phyloP scores from a whole-genome alignment of 2,888 invertebrate species.

The Cacoxenus indagator region DNA sequence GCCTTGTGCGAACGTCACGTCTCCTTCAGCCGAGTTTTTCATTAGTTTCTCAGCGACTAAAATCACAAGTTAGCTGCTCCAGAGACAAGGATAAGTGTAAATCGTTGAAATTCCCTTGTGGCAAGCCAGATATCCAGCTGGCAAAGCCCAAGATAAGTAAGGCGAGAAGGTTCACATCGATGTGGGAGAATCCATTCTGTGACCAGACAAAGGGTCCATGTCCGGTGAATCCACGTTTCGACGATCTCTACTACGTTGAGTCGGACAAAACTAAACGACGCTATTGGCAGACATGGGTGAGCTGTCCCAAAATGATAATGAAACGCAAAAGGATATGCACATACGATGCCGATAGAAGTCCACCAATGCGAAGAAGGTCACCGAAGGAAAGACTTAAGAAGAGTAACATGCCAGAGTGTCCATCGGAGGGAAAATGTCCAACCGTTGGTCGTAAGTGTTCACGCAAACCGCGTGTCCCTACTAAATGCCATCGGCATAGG shows the following conservation, averaged over 20 bases:
- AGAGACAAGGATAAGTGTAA: slow-evolving; percentile 20
- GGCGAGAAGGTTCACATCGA: slow-evolving; percentile 33
- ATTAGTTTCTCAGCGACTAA: neutral
- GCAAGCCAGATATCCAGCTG: slow-evolving; percentile 31
- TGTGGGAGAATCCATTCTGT: slow-evolving; percentile 60
- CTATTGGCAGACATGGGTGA: slow-evolving; percentile 67
- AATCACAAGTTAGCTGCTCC: slow-evolving; percentile 26
- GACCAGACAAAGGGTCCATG: slow-evolving; percentile 34
- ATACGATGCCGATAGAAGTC: slow-evolving; percentile 33
- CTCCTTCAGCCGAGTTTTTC: neutral
- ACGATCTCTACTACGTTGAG: slow-evolving; percentile 60
- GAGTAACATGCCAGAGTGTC: neutral
- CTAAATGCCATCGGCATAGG: slow-evolving; percentile 24
- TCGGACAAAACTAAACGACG: slow-evolving; percentile 59
- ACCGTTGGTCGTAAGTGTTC: slow-evolving; percentile 34
- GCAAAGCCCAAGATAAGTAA: slow-evolving; percentile 24
- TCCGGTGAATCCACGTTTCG: slow-evolving; percentile 55
- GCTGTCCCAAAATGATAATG: slow-evolving; percentile 54
- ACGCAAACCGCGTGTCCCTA: slow-evolving; percentile 37
- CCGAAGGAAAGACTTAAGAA: slow-evolving; percentile 4
- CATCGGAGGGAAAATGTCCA: slow-evolving; percentile 16
- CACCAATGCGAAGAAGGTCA: slow-evolving; percentile 45
- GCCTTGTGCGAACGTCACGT: neutral
- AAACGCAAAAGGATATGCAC: slow-evolving; percentile 54
- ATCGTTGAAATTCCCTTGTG: slow-evolving; percentile 38